These are phyloP conservation scores for Orthosia incerta DNA, from an alignment of 2,888 invertebrate species.

Conservation along the genomic window DNA sequence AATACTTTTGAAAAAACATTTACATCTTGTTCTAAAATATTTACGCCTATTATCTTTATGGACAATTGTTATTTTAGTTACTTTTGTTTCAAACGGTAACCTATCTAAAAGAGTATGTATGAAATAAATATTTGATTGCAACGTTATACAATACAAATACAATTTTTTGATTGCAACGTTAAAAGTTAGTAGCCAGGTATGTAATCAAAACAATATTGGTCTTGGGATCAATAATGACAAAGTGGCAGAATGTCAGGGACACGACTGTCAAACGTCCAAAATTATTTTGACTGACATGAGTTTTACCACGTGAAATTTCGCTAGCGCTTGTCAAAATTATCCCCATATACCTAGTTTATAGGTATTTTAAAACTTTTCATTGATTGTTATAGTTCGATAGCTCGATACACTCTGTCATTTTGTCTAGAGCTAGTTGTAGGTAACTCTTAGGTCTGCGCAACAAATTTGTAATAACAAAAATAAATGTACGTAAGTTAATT, in stretches of 20 bases:
- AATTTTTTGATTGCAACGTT: neutral
- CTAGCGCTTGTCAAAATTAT: too few species aligned
- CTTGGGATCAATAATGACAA: neutral
- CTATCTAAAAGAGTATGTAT: neutral
- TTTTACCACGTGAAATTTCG: too few species aligned
- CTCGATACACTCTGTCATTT: too few species aligned
- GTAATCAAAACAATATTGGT: slow-evolving; percentile 3
- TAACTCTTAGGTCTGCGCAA: neutral
- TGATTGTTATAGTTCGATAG: too few species aligned
- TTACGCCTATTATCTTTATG: neutral
- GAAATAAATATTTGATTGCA: neutral
- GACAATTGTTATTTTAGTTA: neutral
- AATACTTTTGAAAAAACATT: neutral
- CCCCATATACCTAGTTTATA: too few species aligned
- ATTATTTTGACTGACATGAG: too few species aligned
- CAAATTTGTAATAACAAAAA: neutral
- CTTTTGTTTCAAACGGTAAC: neutral
- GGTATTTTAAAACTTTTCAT: too few species aligned
- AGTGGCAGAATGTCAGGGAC: too few species aligned
- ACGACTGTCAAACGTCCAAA: too few species aligned
- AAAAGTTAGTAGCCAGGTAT: neutral
- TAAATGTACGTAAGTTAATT: slow-evolving; percentile 2
- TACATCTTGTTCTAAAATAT: too few species aligned
- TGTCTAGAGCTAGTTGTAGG: too few species aligned
- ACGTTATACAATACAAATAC: too few species aligned